Conservation (phyloP, 2,888 invertebrate species). For the Shargacucullia verbasci region DNA sequence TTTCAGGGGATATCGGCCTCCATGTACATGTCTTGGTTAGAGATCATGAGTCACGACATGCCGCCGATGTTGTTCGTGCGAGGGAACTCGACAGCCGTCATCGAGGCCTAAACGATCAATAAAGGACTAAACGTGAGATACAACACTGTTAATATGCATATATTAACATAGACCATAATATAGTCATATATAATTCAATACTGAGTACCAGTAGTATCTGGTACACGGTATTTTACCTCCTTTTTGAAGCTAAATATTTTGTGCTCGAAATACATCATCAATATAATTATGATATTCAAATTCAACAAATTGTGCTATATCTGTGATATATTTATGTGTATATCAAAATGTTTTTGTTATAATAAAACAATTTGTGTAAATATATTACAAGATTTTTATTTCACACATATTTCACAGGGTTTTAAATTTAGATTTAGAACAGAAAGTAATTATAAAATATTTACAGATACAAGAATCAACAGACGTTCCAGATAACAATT, state of each 20-base stretch:
- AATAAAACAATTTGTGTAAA: conserved; percentile 63
- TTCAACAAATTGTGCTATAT: background rate
- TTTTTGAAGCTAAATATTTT: no score
- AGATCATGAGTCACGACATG: conserved; percentile 95
- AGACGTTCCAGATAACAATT: conserved; percentile 83
- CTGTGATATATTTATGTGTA: conserved; percentile 5
- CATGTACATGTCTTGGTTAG: conserved; percentile 98
- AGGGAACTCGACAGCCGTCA: conserved; percentile 95
- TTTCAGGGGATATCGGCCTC: conserved; percentile 93
- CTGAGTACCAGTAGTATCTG: no score
- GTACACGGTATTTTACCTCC: no score
- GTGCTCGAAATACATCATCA: background rate
- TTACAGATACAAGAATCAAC: conserved; percentile 86
- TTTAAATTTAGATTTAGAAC: conserved; percentile 81
- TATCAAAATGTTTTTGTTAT: conserved; percentile 7
- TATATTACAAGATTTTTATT: conserved; percentile 88
- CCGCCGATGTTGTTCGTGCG: conserved; percentile 96
- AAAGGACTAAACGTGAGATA: background rate
- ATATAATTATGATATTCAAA: background rate
- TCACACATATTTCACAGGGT: conserved; percentile 87
- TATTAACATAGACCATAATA: no score
- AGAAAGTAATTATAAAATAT: conserved; percentile 81
- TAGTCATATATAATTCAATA: no score
- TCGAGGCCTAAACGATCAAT: conserved; percentile 64
- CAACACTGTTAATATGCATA: no score